phyloP scores from a whole-genome alignment of 2,888 invertebrate species.

The Craniophora ligustri region DNA sequence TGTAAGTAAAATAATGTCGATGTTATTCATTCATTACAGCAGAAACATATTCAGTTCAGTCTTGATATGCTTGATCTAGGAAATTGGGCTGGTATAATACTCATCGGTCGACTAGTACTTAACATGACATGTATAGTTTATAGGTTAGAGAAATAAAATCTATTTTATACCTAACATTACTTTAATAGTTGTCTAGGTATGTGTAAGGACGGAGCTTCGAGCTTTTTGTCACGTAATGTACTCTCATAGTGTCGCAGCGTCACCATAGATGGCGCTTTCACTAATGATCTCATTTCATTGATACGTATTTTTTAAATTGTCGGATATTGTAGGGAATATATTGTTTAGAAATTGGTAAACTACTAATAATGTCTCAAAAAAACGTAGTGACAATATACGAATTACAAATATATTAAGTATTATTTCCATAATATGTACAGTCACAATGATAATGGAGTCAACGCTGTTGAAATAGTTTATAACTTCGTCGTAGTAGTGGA shows the following conservation, averaged over 20 bases:
- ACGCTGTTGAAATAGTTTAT: constrained; percentile 26
- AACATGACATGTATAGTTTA: constrained; percentile 74
- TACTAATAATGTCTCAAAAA: constrained; percentile 33
- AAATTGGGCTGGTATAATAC: constrained; percentile 66
- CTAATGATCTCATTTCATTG: constrained; percentile 53
- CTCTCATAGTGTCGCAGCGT: constrained; percentile 65
- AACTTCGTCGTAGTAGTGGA: constrained; percentile 27
- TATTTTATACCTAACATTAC: constrained; percentile 81
- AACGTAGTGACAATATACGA: constrained; percentile 53
- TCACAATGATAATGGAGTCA: constrained; percentile 17
- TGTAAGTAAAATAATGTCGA: neutral
- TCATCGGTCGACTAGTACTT: constrained; percentile 61
- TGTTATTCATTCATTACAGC: constrained; percentile 2
- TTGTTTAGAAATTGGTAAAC: constrained; percentile 29
- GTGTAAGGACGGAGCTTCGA: constrained; percentile 69
- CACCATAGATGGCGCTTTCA: constrained; percentile 68
- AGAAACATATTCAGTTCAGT: constrained; percentile 15
- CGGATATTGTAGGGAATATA: constrained; percentile 38
- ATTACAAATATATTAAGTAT: constrained; percentile 44
- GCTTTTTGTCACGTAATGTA: constrained; percentile 59
- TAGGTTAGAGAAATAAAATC: constrained; percentile 82
- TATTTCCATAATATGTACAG: constrained; percentile 38
- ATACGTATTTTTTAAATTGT: constrained; percentile 49
- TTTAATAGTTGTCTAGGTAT: constrained; percentile 63
- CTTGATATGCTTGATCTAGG: constrained; percentile 10